Evolutionary conservation across 2,797 vertebrate genomes (phyloP).

Genomic region (Phalloptychus januarius): DNA sequence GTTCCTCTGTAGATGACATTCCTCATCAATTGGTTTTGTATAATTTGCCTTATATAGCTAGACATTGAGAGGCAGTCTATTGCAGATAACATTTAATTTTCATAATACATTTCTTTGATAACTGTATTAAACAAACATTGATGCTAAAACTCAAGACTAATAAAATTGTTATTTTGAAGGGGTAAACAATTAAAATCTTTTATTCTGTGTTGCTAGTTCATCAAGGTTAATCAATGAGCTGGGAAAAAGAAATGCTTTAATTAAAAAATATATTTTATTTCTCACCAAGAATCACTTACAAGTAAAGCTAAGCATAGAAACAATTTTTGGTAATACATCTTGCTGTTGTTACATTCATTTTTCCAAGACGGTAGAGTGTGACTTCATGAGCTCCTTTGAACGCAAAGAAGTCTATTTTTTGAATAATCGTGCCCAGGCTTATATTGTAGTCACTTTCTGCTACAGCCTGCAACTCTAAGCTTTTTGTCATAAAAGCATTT

Average conservation of each 20-base stretch:
- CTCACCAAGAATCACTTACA: not conserved
- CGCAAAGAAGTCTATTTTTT: not conserved
- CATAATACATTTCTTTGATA: not conserved
- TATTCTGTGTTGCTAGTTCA: not conserved
- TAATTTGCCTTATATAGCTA: not conserved
- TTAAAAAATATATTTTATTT: not conserved
- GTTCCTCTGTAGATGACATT: not conserved
- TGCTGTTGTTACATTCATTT: not conserved
- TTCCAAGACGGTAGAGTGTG: not conserved
- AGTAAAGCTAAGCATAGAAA: not conserved
- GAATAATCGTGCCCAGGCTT: not conserved
- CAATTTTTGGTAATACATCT: not conserved
- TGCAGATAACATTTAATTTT: not conserved
- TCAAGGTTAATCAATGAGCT: not conserved
- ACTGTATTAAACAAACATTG: not conserved
- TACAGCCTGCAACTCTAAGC: not conserved
- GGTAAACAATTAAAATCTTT: not conserved
- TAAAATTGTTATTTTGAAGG: not conserved
- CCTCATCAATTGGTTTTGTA: not conserved
- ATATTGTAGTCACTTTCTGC: not conserved
- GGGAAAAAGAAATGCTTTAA: not conserved
- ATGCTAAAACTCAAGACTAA: not conserved
- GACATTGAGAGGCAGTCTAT: not conserved
- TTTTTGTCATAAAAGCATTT: slow-evolving; percentile 3
- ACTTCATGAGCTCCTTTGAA: not conserved